A percentile compares a stretch with the other conserved stretches of the same genome.
phyloP scores from a whole-genome alignment of 2,113 vertebrate genomes.

The Centropus bengalensis region DNA sequence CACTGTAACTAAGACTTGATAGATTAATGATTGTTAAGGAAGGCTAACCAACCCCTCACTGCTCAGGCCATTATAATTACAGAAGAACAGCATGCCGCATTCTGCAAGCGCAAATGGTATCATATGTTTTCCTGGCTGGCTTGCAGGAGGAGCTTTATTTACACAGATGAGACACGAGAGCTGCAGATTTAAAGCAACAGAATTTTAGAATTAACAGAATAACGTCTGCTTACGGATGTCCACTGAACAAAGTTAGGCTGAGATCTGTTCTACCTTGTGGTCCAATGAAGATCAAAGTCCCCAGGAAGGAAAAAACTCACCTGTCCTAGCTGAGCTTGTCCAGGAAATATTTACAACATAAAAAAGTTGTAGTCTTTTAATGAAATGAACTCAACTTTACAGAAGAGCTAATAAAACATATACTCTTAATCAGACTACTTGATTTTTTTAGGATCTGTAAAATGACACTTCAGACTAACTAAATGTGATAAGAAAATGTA shows the following conservation, averaged over 20 bases:
- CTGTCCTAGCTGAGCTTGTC: accelerated
- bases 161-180: constrained; percentile 12
- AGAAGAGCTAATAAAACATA: background rate
- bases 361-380: background rate
- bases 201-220: background rate
- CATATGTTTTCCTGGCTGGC: constrained; percentile 92
- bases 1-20: constrained; percentile 57
- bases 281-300: background rate
- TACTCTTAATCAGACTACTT: background rate
- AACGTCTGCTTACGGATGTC: accelerated
- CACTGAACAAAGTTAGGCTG: background rate
- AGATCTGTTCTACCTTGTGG: background rate
- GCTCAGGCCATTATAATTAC: constrained; percentile 92
- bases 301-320: background rate
- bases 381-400: background rate
- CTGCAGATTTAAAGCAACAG: background rate
- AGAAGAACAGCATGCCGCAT: constrained; percentile 91
- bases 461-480: background rate
- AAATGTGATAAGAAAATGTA: background rate
- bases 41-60: constrained; percentile 77
- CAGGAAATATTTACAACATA: background rate
- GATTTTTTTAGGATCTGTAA: background rate
- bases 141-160: constrained; percentile 59
- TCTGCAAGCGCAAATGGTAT: constrained; percentile 92
- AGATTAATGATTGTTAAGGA: constrained; percentile 82